Percentiles rank a stretch among this genome's conserved stretches.
Conservation (phyloP, 2,113 vertebrate genomes). For the Lontra canadensis region DNA sequence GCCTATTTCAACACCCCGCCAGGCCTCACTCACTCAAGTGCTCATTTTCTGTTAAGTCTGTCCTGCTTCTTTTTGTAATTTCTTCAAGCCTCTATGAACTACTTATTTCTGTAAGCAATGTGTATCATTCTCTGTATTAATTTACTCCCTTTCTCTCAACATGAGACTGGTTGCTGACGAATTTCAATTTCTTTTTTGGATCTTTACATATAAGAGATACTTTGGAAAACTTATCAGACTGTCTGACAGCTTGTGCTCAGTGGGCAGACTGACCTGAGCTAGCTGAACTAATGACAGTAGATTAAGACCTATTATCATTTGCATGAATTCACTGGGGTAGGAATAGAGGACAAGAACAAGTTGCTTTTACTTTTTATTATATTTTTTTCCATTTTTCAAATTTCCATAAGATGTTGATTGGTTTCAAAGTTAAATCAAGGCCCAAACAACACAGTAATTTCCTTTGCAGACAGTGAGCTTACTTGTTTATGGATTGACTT, state of each 20-base stretch:
- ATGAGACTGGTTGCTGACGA: background rate
- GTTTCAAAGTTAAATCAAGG: background rate
- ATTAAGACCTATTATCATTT: background rate
- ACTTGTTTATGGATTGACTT: background rate
- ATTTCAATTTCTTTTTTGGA: background rate
- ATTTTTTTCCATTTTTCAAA: background rate
- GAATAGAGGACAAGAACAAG: background rate
- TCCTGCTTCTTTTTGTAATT: background rate
- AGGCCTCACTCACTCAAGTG: background rate
- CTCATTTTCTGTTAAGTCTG: background rate
- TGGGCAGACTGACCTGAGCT: background rate
- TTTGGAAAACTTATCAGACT: background rate
- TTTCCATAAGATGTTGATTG: background rate
- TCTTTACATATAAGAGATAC: background rate
- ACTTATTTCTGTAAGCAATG: background rate
- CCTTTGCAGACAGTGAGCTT: background rate
- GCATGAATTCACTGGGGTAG: background rate
- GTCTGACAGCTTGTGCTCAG: background rate
- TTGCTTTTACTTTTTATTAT: background rate
- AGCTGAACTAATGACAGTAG: background rate
- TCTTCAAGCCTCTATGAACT: background rate
- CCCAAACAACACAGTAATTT: background rate
- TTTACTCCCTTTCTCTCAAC: background rate
- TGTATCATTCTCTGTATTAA: background rate
- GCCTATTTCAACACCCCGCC: background rate